Conservation (phyloP, 2,113 vertebrate genomes). For the Genyomyrus donnyi region DNA sequence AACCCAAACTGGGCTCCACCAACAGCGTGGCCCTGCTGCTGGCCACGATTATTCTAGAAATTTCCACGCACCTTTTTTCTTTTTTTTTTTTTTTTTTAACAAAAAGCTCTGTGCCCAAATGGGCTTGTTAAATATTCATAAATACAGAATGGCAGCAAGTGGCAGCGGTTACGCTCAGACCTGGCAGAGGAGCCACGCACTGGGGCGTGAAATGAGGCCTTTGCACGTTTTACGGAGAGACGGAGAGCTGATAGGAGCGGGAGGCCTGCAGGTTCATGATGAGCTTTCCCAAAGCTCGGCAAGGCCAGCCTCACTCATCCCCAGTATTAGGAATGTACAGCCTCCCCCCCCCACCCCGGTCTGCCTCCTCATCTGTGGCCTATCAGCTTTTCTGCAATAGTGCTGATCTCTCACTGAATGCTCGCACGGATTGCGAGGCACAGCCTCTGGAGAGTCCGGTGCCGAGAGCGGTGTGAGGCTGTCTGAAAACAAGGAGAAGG, state of each 20-base stretch:
- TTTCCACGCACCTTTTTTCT: background rate
- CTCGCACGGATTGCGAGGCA: background rate
- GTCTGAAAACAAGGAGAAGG: background rate
- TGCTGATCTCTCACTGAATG: background rate
- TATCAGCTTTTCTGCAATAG: background rate
- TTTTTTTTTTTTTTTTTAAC: background rate
- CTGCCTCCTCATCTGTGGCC: background rate
- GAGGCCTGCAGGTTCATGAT: background rate
- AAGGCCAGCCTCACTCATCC: background rate
- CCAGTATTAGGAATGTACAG: background rate
- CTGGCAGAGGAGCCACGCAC: background rate
- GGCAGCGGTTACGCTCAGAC: background rate
- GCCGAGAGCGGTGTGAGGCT: background rate
- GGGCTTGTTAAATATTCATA: background rate
- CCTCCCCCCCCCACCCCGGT: background rate
- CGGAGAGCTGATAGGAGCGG: background rate
- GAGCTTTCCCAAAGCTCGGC: background rate
- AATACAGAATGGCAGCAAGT: background rate
- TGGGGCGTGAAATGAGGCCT: conserved; percentile 24
- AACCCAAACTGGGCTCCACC: background rate
- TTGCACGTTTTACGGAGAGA: conserved; percentile 16
- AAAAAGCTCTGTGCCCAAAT: background rate
- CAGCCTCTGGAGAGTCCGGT: background rate
- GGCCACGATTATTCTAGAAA: background rate
- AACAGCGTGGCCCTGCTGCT: background rate